Evolutionary conservation across 2,797 vertebrate genomes (phyloP).

Genomic region (Pseudomugil gertrudae): DNA sequence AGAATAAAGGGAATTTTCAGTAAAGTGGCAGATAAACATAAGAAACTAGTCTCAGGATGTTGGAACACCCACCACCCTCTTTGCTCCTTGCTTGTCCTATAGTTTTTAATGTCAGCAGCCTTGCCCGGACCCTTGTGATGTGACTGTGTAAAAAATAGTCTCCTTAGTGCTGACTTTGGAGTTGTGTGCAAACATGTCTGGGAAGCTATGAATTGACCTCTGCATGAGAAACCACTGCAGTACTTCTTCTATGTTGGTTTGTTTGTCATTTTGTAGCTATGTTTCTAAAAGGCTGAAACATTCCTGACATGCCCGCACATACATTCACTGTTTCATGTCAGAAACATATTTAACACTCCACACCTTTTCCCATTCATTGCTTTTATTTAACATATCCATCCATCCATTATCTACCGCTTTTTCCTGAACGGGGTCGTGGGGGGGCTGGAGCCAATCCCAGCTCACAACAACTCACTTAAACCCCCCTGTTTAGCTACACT

Average conservation of each 20-base stretch:
- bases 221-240: slow-evolving; percentile 9
- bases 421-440: too few relatives aligned
- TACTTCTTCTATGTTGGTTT: slow-evolving; percentile 1
- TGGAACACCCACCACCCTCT: slow-evolving; percentile 37
- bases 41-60: slow-evolving; percentile 34
- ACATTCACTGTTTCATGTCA: not conserved
- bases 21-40: slow-evolving; percentile 51
- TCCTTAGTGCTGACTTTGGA: slow-evolving; percentile 35
- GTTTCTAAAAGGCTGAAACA: too few relatives aligned
- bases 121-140: slow-evolving; percentile 23
- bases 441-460: too few relatives aligned
- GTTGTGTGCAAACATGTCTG: slow-evolving; percentile 24
- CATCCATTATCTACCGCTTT: too few relatives aligned
- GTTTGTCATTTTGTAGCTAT: too few relatives aligned
- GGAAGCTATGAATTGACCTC: slow-evolving; percentile 23
- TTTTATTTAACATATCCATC: slow-evolving; percentile 1
- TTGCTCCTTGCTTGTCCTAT: slow-evolving; percentile 21
- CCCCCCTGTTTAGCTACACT: not conserved
- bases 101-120: slow-evolving; percentile 45
- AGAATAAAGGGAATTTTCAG: slow-evolving; percentile 60
- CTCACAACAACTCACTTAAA: not conserved
- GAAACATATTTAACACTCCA: not conserved
- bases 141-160: slow-evolving; percentile 42
- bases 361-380: not conserved
- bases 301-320: not conserved